Evolutionary conservation across 2,113 vertebrate species (phyloP).

Genomic region (Dendropsophus ebraccatus): DNA sequence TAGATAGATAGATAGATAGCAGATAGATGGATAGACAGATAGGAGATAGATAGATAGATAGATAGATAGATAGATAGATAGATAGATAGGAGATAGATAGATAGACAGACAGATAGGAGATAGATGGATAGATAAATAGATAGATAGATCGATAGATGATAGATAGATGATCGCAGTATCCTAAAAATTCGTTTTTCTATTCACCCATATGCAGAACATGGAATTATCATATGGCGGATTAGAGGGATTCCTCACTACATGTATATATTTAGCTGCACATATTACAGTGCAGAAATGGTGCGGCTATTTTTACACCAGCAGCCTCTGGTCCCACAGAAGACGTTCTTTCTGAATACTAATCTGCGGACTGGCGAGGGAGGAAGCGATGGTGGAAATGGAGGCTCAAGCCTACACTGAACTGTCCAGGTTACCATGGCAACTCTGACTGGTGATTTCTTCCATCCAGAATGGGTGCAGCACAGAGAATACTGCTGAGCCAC

Average conservation of each 20-base stretch:
- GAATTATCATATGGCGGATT: not conserved
- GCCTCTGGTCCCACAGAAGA: not conserved
- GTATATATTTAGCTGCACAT: slow-evolving; percentile 1
- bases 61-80: no score
- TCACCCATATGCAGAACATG: no score
- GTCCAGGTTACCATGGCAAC: slow-evolving; percentile 36
- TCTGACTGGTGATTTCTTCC: not conserved
- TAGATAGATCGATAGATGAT: no score
- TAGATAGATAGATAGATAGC: no score
- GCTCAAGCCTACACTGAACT: not conserved
- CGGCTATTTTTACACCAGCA: slow-evolving; percentile 13
- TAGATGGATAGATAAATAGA: no score
- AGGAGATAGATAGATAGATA: no score
- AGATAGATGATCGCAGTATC: no score
- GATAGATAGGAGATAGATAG: no score
- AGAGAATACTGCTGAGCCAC: not conserved
- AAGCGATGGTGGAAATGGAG: slow-evolving; percentile 7
- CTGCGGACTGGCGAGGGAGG: not conserved
- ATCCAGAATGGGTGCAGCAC: not conserved
- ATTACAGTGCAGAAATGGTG: not conserved
- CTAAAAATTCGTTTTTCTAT: no score
- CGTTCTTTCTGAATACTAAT: slow-evolving; percentile 20
- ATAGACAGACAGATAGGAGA: no score
- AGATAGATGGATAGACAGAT: no score
- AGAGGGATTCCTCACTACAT: not conserved